Base-by-base conservation (phyloP, 2,113 vertebrate genomes). In the Narcine bancroftii region DNA sequence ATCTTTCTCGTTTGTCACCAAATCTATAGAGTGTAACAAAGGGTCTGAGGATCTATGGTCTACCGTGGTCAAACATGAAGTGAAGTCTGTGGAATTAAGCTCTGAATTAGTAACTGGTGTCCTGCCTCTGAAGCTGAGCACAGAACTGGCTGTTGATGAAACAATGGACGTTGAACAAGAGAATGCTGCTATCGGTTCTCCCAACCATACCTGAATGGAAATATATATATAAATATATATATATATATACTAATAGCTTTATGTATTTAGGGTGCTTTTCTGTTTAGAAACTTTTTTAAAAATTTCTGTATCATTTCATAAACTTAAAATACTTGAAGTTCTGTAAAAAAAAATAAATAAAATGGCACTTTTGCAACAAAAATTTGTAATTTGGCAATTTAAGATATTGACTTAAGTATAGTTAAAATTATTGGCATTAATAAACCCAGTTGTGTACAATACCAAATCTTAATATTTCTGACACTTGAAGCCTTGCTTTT, bases 311-410 rank as follows among this genome's bases (percentile, higher is more conserved):
- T 94, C 93, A 94, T 93, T 66, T 92, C 65, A 89, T 89, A 92
- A 76, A 93, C 65, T 91, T 91, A 47, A 94, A 94, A 95, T 95
- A 95, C 95, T 95, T 95, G 95, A 95, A 95, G 93, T 92, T 91
- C 89, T 91, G 89, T 91, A 47, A 69, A 91, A 89, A 89, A 89
- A 91, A 91, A 89, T 19, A 65, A 79, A 91, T 69, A 91, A 91
- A 91, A 69, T 69, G 89, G 89, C 89, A 91, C 89, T 91, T 91
- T 91, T 91, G 63, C 65, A 69, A 91, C 65, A 69, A 42, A 83
- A 83, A 13, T 29, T 91, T 47, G 63, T 91, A 69, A 91, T 45
- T 91, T 91, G 60, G 42, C 69, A 91, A 69, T 69, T 91, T 33
- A 83, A 83, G 45, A 83, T 29, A 53, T 53, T 83, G 47, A 47